Conservation (phyloP, 1,140 invertebrate species). For the Nasonia longicornis region DNA sequence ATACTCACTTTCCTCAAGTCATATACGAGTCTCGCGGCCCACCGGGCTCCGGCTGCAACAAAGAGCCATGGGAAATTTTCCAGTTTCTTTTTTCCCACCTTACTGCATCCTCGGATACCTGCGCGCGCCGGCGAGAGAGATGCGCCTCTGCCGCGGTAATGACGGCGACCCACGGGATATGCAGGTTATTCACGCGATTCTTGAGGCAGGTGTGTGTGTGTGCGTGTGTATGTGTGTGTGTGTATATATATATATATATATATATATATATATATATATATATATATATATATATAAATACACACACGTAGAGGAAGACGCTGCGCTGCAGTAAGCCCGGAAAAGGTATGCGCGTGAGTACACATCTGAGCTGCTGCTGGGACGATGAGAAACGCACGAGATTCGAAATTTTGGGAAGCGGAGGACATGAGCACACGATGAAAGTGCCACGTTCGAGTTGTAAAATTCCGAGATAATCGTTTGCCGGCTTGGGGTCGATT, state of each 20-base stretch:
- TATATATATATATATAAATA: too few species aligned
- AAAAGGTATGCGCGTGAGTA: constrained; percentile 8
- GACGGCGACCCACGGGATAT: neutral
- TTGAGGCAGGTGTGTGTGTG: neutral
- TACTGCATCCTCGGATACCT: neutral
- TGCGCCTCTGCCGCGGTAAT: neutral
- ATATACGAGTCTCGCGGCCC: neutral
- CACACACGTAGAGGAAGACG: neutral
- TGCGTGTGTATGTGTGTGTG: neutral
- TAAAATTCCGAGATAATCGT: too few species aligned
- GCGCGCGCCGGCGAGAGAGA: neutral
- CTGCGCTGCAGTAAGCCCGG: constrained; percentile 2
- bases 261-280: too few species aligned
- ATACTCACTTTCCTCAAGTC: neutral
- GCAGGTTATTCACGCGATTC: constrained; percentile 17
- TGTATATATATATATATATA: too few species aligned
- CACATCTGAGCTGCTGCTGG: neutral
- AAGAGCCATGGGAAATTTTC: constrained; percentile 30
- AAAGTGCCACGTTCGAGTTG: too few species aligned
- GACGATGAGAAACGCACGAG: neutral
- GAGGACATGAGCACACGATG: too few species aligned
- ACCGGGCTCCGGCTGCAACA: neutral
- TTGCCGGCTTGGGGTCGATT: too few species aligned
- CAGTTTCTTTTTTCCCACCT: constrained; percentile 33
- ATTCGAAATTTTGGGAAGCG: neutral